Evolutionary conservation across 2,888 invertebrate genomes (phyloP).

Genomic region (Andrena praecox): DNA sequence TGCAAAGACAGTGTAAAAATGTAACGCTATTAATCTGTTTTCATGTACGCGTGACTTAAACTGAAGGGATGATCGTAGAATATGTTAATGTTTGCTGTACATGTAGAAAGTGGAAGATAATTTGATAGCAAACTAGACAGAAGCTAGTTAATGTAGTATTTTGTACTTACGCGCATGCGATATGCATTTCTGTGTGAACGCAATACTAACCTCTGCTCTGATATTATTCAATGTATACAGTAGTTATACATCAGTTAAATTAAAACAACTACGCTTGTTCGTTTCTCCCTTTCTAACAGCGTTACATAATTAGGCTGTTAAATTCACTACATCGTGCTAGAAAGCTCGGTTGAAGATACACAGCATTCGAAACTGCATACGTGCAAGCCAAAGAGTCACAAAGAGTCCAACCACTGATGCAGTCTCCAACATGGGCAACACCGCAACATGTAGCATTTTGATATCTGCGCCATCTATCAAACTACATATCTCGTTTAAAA

Average conservation of each 20-base stretch:
- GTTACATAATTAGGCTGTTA: background rate
- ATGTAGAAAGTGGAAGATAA: background rate
- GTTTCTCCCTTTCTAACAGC: background rate
- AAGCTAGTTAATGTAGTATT: background rate
- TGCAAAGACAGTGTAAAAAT: constrained; percentile 12
- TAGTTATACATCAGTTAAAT: background rate
- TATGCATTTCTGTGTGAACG: background rate
- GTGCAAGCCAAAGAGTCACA: background rate
- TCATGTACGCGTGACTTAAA: background rate
- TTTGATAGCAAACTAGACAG: background rate
- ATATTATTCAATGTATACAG: background rate
- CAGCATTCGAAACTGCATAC: background rate
- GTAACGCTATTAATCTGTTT: background rate
- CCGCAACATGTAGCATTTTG: background rate
- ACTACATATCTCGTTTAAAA: background rate
- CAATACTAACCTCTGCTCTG: constrained; percentile 23
- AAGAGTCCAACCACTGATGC: too few species aligned
- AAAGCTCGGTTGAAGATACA: background rate
- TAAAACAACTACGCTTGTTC: background rate
- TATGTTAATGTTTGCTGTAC: background rate
- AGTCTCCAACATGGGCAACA: background rate
- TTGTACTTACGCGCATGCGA: background rate
- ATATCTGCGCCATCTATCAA: constrained; percentile 19
- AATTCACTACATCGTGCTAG: background rate
- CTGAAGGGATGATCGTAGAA: background rate